These are phyloP conservation scores for Habrosyne pyritoides DNA, from an alignment of 2,888 invertebrate genomes.

Conservation along the genomic window DNA sequence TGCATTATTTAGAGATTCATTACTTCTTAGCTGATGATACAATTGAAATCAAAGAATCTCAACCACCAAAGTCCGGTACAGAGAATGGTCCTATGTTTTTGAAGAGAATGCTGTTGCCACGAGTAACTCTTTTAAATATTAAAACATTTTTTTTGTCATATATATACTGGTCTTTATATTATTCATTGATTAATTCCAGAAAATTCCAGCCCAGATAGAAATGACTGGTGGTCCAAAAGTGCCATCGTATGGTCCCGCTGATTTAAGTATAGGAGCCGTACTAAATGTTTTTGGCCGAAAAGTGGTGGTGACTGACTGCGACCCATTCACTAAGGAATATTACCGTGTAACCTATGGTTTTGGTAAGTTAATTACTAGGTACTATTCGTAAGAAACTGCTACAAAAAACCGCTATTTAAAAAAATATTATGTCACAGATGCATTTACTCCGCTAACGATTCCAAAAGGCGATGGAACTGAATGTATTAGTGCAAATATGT, in stretches of 20 bases:
- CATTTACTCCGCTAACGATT: slow-evolving; percentile 84
- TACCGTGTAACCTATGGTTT: slow-evolving; percentile 88
- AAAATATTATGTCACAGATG: slow-evolving; percentile 61
- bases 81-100: slow-evolving; percentile 89
- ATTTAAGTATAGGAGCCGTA: slow-evolving; percentile 91
- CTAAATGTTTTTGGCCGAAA: slow-evolving; percentile 92
- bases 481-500: slow-evolving; percentile 50
- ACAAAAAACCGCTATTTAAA: too few relatives aligned
- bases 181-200: slow-evolving; percentile 40
- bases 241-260: slow-evolving; percentile 86
- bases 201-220: slow-evolving; percentile 65
- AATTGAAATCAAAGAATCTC: slow-evolving; percentile 92
- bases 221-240: slow-evolving; percentile 68
- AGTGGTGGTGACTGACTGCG: slow-evolving; percentile 92
- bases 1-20: slow-evolving; percentile 90
- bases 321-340: slow-evolving; percentile 93
- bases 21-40: slow-evolving; percentile 95
- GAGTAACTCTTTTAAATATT: slow-evolving; percentile 72
- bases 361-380: slow-evolving; percentile 61
- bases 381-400: too few relatives aligned
- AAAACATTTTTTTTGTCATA: not conserved
- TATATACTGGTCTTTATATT: not conserved
- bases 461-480: slow-evolving; percentile 66
- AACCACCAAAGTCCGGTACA: slow-evolving; percentile 86
- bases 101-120: slow-evolving; percentile 89